Evolutionary conservation across 2,797 vertebrate species (phyloP), one percentile per base, ranked within the genome.

Genomic region (Danio kyathit): DNA sequence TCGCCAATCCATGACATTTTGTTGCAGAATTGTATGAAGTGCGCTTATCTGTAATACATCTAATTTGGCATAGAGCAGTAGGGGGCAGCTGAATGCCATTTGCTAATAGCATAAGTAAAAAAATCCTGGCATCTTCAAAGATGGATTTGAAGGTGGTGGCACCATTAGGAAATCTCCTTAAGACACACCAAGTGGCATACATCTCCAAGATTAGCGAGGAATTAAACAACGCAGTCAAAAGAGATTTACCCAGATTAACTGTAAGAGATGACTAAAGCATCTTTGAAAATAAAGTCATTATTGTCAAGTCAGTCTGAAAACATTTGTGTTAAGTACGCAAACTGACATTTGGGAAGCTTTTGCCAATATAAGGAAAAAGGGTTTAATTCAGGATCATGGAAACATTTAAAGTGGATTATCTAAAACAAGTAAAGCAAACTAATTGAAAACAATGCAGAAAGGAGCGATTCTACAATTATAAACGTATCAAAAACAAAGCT

Each of bases 201-300:
- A 48, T n/a, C 54, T 63, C 21, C 13, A 66, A n/a, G 61, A 65
- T 14, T 63, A 51, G 59, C n/a, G n/a, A 16, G 16, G 2, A 56
- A 65, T 65, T 44, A 66, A 56, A 16, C 14, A 67, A 66, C 19
- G 48, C 41, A 38, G 51, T 38, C 48, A 8, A 29, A 3, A 77
- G 14, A 38, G 52, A 69, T 59, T 76, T 40, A 38, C 51, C 16
- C 4, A 48, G 61, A 66, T 56, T 66, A 54, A 66, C 5, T 57
- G 49, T 38, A 48, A 67, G 17, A 29, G 4, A 43, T 66, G 51
- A 6, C 19, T 57, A 46, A 6, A 44, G 38, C 41, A 0, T 73
- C 54, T 48, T 16, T 13, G 14, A 29, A 46, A 21, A 29, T 29
- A 57, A 44, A 66, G 16, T 44, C 29, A 56, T 57, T 38, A 17